phyloP scores from a whole-genome alignment of 2,113 vertebrate genomes.

The Grus americana region DNA sequence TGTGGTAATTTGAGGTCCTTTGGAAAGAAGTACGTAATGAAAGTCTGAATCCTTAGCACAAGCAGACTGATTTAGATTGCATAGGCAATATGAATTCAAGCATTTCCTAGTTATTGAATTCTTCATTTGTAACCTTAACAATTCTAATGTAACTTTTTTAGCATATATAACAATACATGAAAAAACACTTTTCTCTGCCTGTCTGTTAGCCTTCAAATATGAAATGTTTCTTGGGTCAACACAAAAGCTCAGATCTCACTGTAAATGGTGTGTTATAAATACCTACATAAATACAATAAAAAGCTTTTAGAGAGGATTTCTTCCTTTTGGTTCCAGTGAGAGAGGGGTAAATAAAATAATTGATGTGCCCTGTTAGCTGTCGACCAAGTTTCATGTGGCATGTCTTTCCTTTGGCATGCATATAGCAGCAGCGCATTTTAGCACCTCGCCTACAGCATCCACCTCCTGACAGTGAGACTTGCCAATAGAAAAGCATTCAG shows the following conservation, averaged over 20 bases:
- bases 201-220: neutral
- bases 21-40: neutral
- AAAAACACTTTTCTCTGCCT: neutral
- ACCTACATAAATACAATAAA: neutral
- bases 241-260: neutral
- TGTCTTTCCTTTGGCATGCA: neutral
- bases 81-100: neutral
- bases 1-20: neutral
- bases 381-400: neutral
- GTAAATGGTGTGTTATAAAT: neutral
- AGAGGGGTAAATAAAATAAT: neutral
- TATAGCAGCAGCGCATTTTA: conserved; percentile 9
- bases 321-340: neutral
- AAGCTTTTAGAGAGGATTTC: neutral
- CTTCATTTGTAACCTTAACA: neutral
- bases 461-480: conserved; percentile 62
- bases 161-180: neutral
- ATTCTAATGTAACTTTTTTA: neutral
- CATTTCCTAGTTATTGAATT: neutral
- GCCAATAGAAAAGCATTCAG: conserved; percentile 59
- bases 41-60: neutral
- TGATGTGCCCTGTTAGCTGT: conserved; percentile 12
- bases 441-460: conserved; percentile 64
- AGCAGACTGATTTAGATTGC: neutral
- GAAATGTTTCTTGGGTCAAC: neutral